These are phyloP conservation scores for Drosophila suzukii DNA, from an alignment of 1,140 invertebrate genomes.

Conservation along the genomic window DNA sequence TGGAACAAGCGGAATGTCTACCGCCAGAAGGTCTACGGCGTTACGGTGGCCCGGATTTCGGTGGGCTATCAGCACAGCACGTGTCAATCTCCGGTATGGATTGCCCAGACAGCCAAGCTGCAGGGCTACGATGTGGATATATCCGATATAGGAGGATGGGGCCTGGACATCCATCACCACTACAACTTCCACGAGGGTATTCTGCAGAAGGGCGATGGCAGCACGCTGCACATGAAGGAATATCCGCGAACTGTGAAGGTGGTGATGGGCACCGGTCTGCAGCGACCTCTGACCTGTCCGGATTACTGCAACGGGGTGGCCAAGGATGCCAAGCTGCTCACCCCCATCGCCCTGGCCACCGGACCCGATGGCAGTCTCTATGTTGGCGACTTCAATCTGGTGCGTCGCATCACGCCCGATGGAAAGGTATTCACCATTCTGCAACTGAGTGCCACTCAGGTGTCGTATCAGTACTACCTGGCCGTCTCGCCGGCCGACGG, in stretches of 20 bases:
- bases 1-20: constrained; percentile 99
- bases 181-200: constrained; percentile 99
- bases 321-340: constrained; percentile 93
- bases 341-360: constrained; percentile 96
- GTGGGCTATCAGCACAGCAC: constrained; percentile 97
- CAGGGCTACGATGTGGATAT: constrained; percentile 99
- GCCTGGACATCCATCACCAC: constrained; percentile 98
- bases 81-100: constrained; percentile 95
- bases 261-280: constrained; percentile 97
- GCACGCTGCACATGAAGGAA: constrained; percentile 96
- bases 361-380: constrained; percentile 98
- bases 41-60: constrained; percentile 93
- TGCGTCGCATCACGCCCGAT: constrained; percentile 95
- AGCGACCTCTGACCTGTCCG: constrained; percentile 90
- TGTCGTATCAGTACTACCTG: constrained; percentile 97
- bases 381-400: constrained; percentile 98
- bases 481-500: constrained; percentile 98
- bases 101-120: constrained; percentile 95
- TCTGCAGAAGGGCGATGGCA: constrained; percentile 97
- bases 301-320: constrained; percentile 94
- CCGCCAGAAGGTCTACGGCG: constrained; percentile 97
- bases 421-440: constrained; percentile 96
- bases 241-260: constrained; percentile 95
- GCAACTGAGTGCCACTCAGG: constrained; percentile 96
- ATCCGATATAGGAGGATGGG: constrained; percentile 98